phyloP scores from a whole-genome alignment of 1,140 invertebrate species.

The Drosophila nannoptera region DNA sequence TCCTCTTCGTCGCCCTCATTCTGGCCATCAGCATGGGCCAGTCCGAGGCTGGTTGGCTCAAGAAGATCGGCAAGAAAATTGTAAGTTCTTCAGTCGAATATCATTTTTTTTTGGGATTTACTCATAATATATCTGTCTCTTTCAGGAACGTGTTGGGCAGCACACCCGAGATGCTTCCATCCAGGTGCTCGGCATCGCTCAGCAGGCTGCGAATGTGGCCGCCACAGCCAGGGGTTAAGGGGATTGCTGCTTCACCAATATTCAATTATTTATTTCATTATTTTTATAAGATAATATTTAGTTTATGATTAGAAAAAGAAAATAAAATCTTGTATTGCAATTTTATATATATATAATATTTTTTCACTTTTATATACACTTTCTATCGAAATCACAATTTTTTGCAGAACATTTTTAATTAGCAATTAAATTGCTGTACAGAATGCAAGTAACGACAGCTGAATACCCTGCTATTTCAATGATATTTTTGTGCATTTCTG shows the following conservation, averaged over 20 bases:
- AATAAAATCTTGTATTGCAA: too few species aligned
- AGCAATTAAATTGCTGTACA: too few species aligned
- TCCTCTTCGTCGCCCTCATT: conserved; percentile 63
- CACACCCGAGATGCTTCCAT: conserved; percentile 73
- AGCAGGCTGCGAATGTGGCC: conserved; percentile 72
- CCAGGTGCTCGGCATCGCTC: conserved; percentile 63
- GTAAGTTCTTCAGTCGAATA: conserved; percentile 35
- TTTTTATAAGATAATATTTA: conserved; percentile 3
- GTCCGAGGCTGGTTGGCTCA: conserved; percentile 66
- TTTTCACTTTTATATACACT: too few species aligned
- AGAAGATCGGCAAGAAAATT: conserved; percentile 67
- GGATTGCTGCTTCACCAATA: too few species aligned
- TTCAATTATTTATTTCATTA: conserved; percentile 15
- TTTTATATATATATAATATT: too few species aligned
- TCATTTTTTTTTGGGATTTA: neutral
- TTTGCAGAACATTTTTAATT: too few species aligned
- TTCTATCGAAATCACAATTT: too few species aligned
- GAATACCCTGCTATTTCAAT: too few species aligned
- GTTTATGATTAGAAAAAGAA: neutral
- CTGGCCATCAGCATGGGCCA: conserved; percentile 61
- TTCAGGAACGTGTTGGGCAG: conserved; percentile 70
- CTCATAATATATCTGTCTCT: neutral
- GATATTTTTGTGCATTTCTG: too few species aligned
- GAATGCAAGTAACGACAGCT: too few species aligned
- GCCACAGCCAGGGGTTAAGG: conserved; percentile 55